Percentiles rank a stretch among this genome's conserved stretches.
Conservation (phyloP, 2,888 invertebrate species). For the Caenorhabditis virilis region DNA sequence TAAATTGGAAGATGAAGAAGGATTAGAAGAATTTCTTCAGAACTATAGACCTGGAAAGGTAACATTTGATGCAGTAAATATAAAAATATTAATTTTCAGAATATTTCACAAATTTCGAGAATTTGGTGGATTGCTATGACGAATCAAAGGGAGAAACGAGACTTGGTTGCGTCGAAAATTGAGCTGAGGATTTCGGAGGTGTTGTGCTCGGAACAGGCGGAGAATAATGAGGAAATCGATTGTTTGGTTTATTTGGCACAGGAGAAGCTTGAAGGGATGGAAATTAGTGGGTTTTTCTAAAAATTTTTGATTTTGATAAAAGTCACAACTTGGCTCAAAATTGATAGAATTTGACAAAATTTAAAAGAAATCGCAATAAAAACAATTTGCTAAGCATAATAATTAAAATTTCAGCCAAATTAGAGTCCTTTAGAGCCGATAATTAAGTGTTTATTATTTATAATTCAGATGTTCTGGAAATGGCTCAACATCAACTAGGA, state of each 20-base stretch:
- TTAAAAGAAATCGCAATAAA: background rate
- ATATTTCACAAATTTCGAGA: constrained; percentile 4
- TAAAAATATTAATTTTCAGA: too few relatives aligned
- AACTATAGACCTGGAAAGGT: too few relatives aligned
- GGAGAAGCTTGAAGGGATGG: constrained; percentile 1
- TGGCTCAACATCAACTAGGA: constrained; percentile 1
- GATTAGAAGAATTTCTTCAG: too few relatives aligned
- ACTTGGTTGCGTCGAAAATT: constrained; percentile 5
- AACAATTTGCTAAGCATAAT: too few relatives aligned
- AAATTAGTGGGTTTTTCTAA: constrained; percentile 1
- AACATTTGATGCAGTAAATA: too few relatives aligned
- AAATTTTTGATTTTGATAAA: background rate
- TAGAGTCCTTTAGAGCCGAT: too few relatives aligned
- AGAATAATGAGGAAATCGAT: background rate
- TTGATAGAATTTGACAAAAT: too few relatives aligned
- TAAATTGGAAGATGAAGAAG: background rate
- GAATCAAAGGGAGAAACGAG: background rate
- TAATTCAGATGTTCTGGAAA: background rate
- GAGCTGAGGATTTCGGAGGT: constrained; percentile 13
- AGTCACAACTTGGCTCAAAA: background rate
- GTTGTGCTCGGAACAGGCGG: constrained; percentile 4
- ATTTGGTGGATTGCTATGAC: constrained; percentile 24
- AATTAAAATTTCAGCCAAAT: too few relatives aligned
- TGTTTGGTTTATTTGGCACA: constrained; percentile 8
- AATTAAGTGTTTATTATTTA: too few relatives aligned